These are phyloP conservation scores for Pinctada fucata DNA, from an alignment of 2,888 invertebrate genomes.

Conservation along the genomic window DNA sequence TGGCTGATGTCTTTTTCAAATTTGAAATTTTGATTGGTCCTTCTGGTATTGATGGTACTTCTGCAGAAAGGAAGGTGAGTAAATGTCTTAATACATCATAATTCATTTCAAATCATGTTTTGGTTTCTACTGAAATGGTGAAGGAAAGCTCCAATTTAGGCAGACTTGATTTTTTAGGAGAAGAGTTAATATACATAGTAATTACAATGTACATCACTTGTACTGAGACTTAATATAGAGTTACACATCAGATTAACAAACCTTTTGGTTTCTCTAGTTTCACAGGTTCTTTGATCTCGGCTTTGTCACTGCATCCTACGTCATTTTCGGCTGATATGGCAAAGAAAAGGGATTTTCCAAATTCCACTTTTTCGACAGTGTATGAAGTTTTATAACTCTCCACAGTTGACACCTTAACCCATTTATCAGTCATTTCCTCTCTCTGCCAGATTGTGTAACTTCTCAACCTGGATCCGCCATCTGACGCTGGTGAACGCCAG, in stretches of 20 bases:
- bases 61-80: conserved; percentile 37
- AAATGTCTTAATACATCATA: background rate
- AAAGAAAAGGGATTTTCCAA: conserved; percentile 72
- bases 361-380: conserved; percentile 59
- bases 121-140: too few species aligned
- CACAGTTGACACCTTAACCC: conserved; percentile 60
- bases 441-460: conserved; percentile 67
- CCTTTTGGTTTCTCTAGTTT: conserved; percentile 65
- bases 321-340: conserved; percentile 76
- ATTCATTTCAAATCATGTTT: too few species aligned
- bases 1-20: conserved; percentile 58
- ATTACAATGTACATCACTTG: background rate
- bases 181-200: too few species aligned
- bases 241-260: conserved; percentile 24
- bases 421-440: conserved; percentile 58
- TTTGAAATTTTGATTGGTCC: conserved; percentile 66
- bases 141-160: too few species aligned
- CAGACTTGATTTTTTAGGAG: too few species aligned
- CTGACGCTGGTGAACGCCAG: conserved; percentile 75
- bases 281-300: conserved; percentile 59
- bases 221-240: background rate
- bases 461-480: conserved; percentile 70
- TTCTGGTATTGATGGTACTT: conserved; percentile 63
- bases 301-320: conserved; percentile 65
- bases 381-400: conserved; percentile 59